Evolutionary conservation across 2,888 invertebrate species (phyloP), one percentile per base, ranked within the genome.

Genomic region (Tenodera sinensis): DNA sequence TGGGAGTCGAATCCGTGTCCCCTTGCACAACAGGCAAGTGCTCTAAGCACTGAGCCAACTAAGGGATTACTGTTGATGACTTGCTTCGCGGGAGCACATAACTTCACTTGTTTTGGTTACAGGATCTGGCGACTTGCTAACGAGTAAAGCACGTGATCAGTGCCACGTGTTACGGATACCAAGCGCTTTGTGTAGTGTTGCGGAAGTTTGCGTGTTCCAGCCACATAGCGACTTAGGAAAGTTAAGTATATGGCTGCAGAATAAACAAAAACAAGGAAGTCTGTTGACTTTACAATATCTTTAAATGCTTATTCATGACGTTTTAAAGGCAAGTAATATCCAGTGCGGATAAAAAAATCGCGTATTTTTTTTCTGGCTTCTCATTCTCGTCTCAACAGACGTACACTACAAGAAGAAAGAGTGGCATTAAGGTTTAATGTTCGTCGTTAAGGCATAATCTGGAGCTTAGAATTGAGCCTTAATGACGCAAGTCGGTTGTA

Each of bases 401-500:
- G 27, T 85, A 84, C 34, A 84, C 20, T 30, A 84, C 30, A 30
- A 84, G 71, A 87, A 87, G 87, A 87, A 87, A 87, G 83, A 42
- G 82, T 81, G 28, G 34, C 83, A 87, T 83, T 87, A 87, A 34
- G 83, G 87, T 83, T 87, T 87, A 87, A 83, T 83, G 87, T 87
- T 34, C n/a, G 87, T 83, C 87, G 34, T 87, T 87, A 87, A 30
- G n/a, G 83, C 81, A 81, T 86, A 86, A 86, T 86, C 86, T 81
- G 71, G n/a, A 83, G 87, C 87, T 87, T 87, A 87, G 87, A 87
- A 34, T 34, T 42, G 87, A 82, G 87, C 87, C 87, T 87, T 87
- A 87, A 87, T 83, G 87, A 87, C 83, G 42, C 83, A 82, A 86
- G 71, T 81, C 86, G 25, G 27, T 86, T 30, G 25, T 42, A 34